These are phyloP conservation scores for Nothoprocta perdicaria DNA, from an alignment of 2,113 vertebrate genomes.

Conservation along the genomic window DNA sequence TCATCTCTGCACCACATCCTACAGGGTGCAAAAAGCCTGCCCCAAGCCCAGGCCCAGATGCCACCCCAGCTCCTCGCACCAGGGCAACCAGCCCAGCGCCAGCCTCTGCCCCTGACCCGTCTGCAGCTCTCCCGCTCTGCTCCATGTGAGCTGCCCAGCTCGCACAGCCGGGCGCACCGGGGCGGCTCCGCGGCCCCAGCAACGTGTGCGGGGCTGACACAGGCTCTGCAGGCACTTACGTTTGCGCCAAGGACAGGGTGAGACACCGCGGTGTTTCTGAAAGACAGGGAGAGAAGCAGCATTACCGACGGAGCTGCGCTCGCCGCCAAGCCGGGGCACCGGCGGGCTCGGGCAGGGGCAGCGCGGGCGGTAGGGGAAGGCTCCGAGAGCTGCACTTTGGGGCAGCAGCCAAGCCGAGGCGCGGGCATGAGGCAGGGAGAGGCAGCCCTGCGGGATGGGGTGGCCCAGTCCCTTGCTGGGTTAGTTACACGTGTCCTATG, in stretches of 20 bases:
- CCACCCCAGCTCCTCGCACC: neutral
- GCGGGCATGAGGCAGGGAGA: fast-evolving
- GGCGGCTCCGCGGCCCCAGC: neutral
- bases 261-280: conserved; percentile 80
- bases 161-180: neutral
- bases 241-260: conserved; percentile 80
- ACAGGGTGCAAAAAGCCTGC: neutral
- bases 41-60: fast-evolving
- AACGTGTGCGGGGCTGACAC: neutral
- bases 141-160: neutral
- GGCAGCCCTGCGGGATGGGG: neutral
- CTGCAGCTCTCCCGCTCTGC: neutral
- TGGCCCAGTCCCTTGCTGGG: neutral
- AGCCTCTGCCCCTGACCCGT: fast-evolving
- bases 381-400: neutral
- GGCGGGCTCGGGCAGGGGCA: neutral
- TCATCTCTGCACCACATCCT: fast-evolving
- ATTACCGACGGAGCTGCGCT: conserved; percentile 18
- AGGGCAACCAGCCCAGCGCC: fast-evolving
- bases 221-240: conserved; percentile 67
- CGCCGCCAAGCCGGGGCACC: neutral
- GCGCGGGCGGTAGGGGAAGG: no score
- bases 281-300: conserved; percentile 70
- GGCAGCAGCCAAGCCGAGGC: neutral
- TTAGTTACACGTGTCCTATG: neutral